These are phyloP conservation scores for Toxotes jaculatrix DNA, from an alignment of 2,113 vertebrate species.

Conservation along the genomic window DNA sequence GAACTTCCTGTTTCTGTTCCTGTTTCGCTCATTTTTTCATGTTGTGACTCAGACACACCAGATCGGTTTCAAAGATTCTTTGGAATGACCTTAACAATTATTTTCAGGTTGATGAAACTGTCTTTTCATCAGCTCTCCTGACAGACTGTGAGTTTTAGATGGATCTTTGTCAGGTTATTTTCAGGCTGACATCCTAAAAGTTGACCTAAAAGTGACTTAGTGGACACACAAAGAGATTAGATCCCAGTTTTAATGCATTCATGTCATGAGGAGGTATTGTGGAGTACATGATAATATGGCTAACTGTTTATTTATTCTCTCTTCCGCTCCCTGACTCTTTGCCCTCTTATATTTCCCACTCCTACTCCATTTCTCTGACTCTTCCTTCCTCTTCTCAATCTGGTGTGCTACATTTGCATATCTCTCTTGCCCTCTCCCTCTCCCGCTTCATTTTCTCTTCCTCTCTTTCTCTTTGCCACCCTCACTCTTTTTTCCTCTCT, in stretches of 20 bases:
- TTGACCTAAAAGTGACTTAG: conserved; percentile 13
- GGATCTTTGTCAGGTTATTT: background rate
- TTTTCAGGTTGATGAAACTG: background rate
- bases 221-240: background rate
- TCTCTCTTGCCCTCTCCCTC: conserved; percentile 62
- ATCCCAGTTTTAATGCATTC: conserved; percentile 19
- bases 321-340: conserved; percentile 63
- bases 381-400: conserved; percentile 74
- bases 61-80: no score
- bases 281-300: conserved; percentile 42
- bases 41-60: background rate
- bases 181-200: conserved; percentile 12
- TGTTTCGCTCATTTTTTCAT: no score
- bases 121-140: background rate
- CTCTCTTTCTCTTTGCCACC: conserved; percentile 30
- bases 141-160: background rate
- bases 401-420: conserved; percentile 74
- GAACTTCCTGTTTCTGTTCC: no score
- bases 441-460: conserved; percentile 36
- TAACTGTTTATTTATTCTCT: conserved; percentile 60
- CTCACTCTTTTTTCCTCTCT: conserved; percentile 32
- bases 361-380: conserved; percentile 73
- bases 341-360: conserved; percentile 72
- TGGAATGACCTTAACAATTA: background rate
- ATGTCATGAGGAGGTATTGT: conserved; percentile 24